Evolutionary conservation across 2,797 vertebrate genomes (phyloP), one percentile per base, ranked within the genome.

Genomic region (Enteromius fasciolatus): DNA sequence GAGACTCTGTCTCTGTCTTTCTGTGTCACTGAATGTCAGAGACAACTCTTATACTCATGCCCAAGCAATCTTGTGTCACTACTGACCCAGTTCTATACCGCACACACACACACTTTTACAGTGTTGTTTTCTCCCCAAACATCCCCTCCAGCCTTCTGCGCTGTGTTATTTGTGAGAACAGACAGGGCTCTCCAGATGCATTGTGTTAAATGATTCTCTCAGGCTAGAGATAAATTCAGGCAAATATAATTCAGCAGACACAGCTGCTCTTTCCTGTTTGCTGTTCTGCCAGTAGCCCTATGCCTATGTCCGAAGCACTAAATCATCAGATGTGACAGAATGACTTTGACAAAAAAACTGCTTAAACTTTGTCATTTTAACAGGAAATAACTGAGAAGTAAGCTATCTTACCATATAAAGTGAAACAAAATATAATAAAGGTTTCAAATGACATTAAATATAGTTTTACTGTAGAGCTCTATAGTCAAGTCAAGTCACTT

Each of bases 61-160:
- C 11, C 57, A 67, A 33, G 18, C 68, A 73, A 67, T 50, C 59
- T 84, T n/a, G 20, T 89, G 68, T 87, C 73, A 67, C 80, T 78
- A 84, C 73, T 85, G 84, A 89, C 74, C 80, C 80, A 87, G 23
- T 85, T 89, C 18, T 44, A 15, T 72, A 25, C 63, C 17, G 9
- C 74, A 59, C 44, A 81, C 73, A 81, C 73, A 59, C 73, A 57
- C 59, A 69, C 59, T 18, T 23, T 33, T 50, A 76, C 52, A 80
- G 28, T 76, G 50, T 57, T 63, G 5, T 57, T 50, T 75, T 67
- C 28, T 39, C 20, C 50, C 20, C 41, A 66, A 76, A 52, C 66
- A 5, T 76, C 73, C 36, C 36, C 25, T 85, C 25, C 12, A 75
- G 44, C 63, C 33, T n/a, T 52, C 41, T 48, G 72, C 64, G 54